Conservation (phyloP, 2,113 vertebrate species). For the Hyperopisus bebe region DNA sequence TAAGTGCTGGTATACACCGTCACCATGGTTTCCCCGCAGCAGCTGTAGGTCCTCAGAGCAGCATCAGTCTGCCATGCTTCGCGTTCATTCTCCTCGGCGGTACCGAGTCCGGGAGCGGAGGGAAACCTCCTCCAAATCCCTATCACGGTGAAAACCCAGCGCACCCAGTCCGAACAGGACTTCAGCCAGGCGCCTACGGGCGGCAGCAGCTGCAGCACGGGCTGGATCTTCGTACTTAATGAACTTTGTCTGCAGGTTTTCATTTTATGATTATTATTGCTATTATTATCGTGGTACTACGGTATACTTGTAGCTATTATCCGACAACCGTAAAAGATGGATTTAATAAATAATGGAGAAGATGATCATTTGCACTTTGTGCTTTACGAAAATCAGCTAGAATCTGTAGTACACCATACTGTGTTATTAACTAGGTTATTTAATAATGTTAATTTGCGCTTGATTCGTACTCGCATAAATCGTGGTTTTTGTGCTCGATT, state of each 20-base stretch:
- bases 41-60: slow-evolving; percentile 45
- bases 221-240: slow-evolving; percentile 36
- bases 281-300: background rate
- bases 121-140: background rate
- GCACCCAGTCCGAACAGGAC: slow-evolving; percentile 18
- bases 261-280: background rate
- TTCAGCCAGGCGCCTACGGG: slow-evolving; percentile 40
- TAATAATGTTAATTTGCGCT: background rate
- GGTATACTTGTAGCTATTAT: background rate
- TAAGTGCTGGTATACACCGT: slow-evolving; percentile 57
- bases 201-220: slow-evolving; percentile 28
- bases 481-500: background rate
- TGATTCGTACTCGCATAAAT: background rate
- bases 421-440: background rate
- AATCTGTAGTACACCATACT: background rate
- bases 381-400: background rate
- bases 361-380: background rate
- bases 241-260: background rate
- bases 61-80: slow-evolving; percentile 51
- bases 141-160: background rate
- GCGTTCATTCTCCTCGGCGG: background rate
- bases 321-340: background rate
- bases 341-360: background rate
- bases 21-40: slow-evolving; percentile 38
- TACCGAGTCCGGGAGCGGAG: background rate